Evolutionary conservation across 2,797 vertebrate species (phyloP).

Genomic region (Moxostoma hubbsi): DNA sequence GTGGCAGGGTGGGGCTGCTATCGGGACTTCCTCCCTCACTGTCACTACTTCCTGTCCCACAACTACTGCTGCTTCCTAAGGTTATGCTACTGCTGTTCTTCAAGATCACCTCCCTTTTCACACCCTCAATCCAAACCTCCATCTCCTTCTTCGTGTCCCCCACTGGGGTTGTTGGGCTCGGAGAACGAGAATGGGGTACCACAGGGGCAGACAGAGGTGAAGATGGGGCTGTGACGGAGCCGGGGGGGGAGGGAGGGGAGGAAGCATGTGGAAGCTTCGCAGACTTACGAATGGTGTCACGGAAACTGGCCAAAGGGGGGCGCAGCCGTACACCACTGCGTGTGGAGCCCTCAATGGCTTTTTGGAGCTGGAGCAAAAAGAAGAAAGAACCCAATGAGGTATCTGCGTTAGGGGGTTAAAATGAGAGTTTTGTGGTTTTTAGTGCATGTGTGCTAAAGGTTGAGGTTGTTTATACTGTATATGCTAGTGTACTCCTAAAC

Average conservation of each 20-base stretch:
- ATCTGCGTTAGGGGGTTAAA: neutral
- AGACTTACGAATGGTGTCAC: conserved; percentile 76
- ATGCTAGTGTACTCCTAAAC: too few relatives aligned
- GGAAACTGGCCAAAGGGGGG: conserved; percentile 91
- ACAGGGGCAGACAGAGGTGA: conserved; percentile 11
- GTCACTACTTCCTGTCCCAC: conserved; percentile 48
- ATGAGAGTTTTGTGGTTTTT: too few relatives aligned
- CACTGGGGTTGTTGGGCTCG: neutral
- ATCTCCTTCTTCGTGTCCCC: conserved; percentile 55
- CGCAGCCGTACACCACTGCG: conserved; percentile 86
- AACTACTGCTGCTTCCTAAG: conserved; percentile 33
- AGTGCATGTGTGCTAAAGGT: too few relatives aligned
- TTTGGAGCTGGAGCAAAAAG: conserved; percentile 83
- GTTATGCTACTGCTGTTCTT: conserved; percentile 47
- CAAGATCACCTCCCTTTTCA: conserved; percentile 52
- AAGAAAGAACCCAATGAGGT: too few relatives aligned
- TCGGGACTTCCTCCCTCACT: conserved; percentile 47
- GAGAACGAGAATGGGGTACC: neutral
- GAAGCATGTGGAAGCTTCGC: conserved; percentile 66
- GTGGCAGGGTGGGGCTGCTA: conserved; percentile 60
- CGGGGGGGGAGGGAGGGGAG: conserved; percentile 42
- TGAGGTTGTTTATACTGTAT: too few relatives aligned
- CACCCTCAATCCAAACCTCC: conserved; percentile 71
- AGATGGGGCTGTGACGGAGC: conserved; percentile 19
- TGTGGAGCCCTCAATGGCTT: conserved; percentile 92